Evolutionary conservation across 2,888 invertebrate species (phyloP).

Genomic region (Melieria picta): DNA sequence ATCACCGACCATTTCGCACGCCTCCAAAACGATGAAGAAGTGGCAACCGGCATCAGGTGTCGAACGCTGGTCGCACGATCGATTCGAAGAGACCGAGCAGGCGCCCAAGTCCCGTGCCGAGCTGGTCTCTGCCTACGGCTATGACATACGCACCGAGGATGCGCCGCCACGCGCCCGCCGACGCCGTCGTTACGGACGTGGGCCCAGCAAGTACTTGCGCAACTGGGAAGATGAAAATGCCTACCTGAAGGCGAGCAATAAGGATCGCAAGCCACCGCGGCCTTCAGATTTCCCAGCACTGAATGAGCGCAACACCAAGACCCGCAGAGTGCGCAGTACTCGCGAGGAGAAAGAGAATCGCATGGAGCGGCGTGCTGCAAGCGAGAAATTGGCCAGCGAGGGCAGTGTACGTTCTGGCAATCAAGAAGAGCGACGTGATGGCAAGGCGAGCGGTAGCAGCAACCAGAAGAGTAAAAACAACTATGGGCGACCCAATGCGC

Average conservation of each 20-base stretch:
- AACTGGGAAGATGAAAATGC: slow-evolving; percentile 95
- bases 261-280: slow-evolving; percentile 65
- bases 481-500: slow-evolving; percentile 39
- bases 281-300: slow-evolving; percentile 71
- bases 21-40: slow-evolving; percentile 64
- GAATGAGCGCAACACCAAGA: slow-evolving; percentile 55
- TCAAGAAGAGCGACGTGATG: slow-evolving; percentile 37
- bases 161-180: slow-evolving; percentile 88
- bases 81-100: slow-evolving; percentile 71
- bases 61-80: slow-evolving; percentile 88
- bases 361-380: slow-evolving; percentile 49
- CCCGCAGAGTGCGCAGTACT: slow-evolving; percentile 48
- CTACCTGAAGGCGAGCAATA: slow-evolving; percentile 72
- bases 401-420: background rate
- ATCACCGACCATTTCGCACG: slow-evolving; percentile 56
- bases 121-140: slow-evolving; percentile 65
- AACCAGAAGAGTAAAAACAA: slow-evolving; percentile 23
- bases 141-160: slow-evolving; percentile 93
- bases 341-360: slow-evolving; percentile 62
- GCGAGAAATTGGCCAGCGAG: slow-evolving; percentile 15
- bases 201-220: slow-evolving; percentile 90
- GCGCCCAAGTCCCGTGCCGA: slow-evolving; percentile 65
- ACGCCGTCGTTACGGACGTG: slow-evolving; percentile 87
- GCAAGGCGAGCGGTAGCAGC: slow-evolving; percentile 39
- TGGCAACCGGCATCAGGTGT: slow-evolving; percentile 65